Base-by-base conservation (phyloP, 2,797 vertebrate species). In the Sebastolobus alascanus region DNA sequence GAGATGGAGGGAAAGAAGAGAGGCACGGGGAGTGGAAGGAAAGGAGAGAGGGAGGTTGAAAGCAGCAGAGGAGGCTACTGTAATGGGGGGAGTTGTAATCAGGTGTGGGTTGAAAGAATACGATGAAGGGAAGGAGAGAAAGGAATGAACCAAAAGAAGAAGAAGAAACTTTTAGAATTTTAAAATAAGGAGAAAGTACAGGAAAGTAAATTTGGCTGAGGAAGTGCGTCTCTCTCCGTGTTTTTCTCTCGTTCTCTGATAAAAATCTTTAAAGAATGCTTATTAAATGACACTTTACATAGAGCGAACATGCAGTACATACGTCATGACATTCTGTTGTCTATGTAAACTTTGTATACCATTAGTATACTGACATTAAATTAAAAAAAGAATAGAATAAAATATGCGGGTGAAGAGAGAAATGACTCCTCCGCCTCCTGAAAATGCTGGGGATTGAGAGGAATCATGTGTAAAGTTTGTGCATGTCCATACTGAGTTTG, bases 1-100 rank as follows among this genome's bases (percentile, higher is more conserved):
- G 59, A 79, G 70, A 64, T 38, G 20, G n/a, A 7, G 60, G 56
- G 25, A 61, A 79, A 46, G 43, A 33, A 77, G 43, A 74, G 63
- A 75, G 63, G 65, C 50, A 25, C 35, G 4, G 58, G 60, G 25
- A 60, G 77, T 40, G 72, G 43, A 64, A 50, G 22, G 52, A 13
- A 55, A 66, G 37, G 50, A 40, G 38, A 58, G 55, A 59, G 33
- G 16, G 46, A 46, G 63, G 50, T 27, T 61, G 38, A 59, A 55
- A 37, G 54, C 13, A 58, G 76, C 22, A 75, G 68, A 80, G 43
- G 66, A 71, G 37, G 37, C 12, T 16, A 71, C 37, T 67, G 46
- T 27, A 7, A 22, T 12, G 37, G 31, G 38, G 22, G 27, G 25
- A 25, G 14, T 3, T 52, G 50, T n/a, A 52, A 52, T 59, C 40